These are phyloP conservation scores for Drosophila arawakana DNA, from an alignment of 1,140 invertebrate species.

Conservation along the genomic window DNA sequence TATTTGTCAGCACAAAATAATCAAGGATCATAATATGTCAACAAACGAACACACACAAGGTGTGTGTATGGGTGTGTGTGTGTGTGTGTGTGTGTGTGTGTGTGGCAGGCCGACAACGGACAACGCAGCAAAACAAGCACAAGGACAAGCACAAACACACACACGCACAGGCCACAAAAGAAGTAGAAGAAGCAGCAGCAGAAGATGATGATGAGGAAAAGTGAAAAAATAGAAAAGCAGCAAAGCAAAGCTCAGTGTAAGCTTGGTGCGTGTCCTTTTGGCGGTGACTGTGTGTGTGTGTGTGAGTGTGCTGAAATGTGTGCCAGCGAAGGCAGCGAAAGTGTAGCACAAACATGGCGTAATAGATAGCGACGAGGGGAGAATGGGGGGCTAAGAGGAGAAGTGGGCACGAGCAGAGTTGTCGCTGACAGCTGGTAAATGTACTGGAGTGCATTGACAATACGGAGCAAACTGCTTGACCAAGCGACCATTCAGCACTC, in stretches of 20 bases:
- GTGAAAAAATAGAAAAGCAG: slow-evolving; percentile 7
- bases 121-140: slow-evolving; percentile 60
- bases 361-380: slow-evolving; percentile 56
- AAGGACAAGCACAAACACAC: slow-evolving; percentile 57
- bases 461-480: slow-evolving; percentile 67
- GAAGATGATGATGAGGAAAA: slow-evolving; percentile 7
- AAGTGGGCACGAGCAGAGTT: slow-evolving; percentile 38
- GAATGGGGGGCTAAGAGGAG: neutral
- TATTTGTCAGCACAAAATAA: slow-evolving; percentile 83
- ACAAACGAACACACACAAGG: slow-evolving; percentile 51
- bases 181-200: slow-evolving; percentile 24
- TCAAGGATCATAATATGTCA: slow-evolving; percentile 83
- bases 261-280: slow-evolving; percentile 22
- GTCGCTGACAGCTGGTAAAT: slow-evolving; percentile 78
- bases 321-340: slow-evolving; percentile 67
- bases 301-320: slow-evolving; percentile 51
- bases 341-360: slow-evolving; percentile 74
- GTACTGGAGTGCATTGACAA: slow-evolving; percentile 80
- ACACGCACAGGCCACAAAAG: slow-evolving; percentile 53
- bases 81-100: neutral
- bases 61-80: neutral
- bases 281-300: neutral
- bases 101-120: neutral
- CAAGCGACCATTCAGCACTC: slow-evolving; percentile 38
- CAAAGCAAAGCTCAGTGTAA: neutral